Evolutionary conservation across 2,113 vertebrate genomes (phyloP).

Genomic region (Rhagologus leucostigma): DNA sequence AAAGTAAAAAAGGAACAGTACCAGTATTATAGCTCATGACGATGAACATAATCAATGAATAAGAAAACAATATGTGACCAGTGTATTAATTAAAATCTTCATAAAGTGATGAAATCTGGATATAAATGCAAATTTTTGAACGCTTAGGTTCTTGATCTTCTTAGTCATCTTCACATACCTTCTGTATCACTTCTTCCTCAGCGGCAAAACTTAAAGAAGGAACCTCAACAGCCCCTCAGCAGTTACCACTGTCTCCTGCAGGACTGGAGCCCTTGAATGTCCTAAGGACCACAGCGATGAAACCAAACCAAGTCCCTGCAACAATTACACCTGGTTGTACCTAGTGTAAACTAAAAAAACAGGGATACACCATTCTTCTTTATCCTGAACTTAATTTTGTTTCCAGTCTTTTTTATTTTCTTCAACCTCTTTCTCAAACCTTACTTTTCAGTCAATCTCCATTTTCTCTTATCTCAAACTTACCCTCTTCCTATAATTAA

Average conservation of each 20-base stretch:
- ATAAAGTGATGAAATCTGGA: neutral
- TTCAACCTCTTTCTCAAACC: neutral
- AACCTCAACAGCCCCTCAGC: neutral
- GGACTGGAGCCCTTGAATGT: fast-evolving
- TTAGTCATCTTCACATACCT: neutral
- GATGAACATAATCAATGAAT: neutral
- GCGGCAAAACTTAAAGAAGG: neutral
- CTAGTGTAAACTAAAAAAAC: neutral
- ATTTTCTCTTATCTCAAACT: neutral
- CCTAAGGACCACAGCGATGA: neutral
- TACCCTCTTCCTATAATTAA: neutral
- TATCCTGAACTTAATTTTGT: neutral
- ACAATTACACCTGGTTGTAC: fast-evolving
- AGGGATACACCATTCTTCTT: neutral
- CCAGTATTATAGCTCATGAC: neutral
- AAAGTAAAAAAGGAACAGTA: neutral
- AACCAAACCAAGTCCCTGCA: neutral
- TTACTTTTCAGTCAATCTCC: neutral
- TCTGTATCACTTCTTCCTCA: neutral
- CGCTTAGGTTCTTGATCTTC: neutral
- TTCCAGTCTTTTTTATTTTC: neutral
- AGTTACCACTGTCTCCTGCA: no score
- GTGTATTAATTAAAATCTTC: neutral
- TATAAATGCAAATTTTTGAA: neutral
- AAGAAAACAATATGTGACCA: neutral